Conservation (phyloP, 2,888 invertebrate genomes). For the Drosophila nr. medialis region DNA sequence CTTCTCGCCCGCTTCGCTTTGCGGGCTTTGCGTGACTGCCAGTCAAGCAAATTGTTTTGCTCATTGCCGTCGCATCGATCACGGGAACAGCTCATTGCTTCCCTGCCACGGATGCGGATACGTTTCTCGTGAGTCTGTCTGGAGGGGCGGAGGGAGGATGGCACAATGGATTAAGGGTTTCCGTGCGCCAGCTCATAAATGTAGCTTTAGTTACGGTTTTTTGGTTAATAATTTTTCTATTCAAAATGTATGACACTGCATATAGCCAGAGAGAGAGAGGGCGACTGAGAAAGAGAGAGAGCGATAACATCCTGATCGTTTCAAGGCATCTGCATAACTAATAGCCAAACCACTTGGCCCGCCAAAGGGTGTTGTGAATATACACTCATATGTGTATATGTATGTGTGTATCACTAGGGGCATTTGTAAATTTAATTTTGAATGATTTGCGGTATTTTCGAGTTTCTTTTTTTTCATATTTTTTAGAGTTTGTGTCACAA, state of each 20-base stretch:
- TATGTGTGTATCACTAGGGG: neutral
- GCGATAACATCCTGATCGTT: constrained; percentile 19
- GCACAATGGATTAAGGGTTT: constrained; percentile 67
- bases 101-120: constrained; percentile 23
- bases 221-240: constrained; percentile 84
- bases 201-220: constrained; percentile 84
- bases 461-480: constrained; percentile 34
- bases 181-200: constrained; percentile 78
- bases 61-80: constrained; percentile 73
- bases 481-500: constrained; percentile 67
- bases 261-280: neutral
- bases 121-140: constrained; percentile 26
- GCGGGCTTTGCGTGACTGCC: constrained; percentile 78
- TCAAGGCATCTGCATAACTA: constrained; percentile 72
- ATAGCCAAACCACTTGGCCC: constrained; percentile 55
- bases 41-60: constrained; percentile 72
- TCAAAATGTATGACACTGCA: constrained; percentile 76
- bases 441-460: constrained; percentile 31
- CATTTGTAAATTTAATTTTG: constrained; percentile 12
- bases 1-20: constrained; percentile 74
- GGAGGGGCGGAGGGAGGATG: constrained; percentile 24
- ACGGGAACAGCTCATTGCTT: constrained; percentile 46
- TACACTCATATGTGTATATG: neutral
- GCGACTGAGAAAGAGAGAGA: no score
- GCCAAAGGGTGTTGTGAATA: constrained; percentile 52